Conservation (phyloP, 2,888 invertebrate species). For the Caenorhabditis macrosperma region DNA sequence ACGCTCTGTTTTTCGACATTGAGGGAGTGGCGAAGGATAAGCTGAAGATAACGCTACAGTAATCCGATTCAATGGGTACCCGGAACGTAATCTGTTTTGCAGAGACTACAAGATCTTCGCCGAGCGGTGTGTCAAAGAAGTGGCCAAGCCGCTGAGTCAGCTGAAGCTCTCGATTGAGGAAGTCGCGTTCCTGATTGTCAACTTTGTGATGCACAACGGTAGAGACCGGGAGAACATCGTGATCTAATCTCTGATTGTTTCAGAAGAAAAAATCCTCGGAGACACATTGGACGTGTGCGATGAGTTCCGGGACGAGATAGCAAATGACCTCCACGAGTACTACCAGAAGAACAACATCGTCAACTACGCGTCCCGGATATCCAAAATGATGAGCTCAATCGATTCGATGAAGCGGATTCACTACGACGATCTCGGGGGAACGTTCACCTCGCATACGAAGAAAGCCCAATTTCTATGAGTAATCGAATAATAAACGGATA, state of each 20-base stretch:
- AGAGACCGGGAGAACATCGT: background rate
- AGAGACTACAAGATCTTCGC: constrained; percentile 54
- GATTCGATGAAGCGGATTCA: constrained; percentile 39
- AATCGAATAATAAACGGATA: background rate
- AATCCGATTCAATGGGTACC: background rate
- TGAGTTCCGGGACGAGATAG: constrained; percentile 33
- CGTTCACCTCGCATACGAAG: constrained; percentile 6
- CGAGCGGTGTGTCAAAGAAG: constrained; percentile 44
- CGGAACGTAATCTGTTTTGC: background rate
- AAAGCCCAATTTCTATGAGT: too few relatives aligned
- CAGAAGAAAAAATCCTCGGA: constrained; percentile 46
- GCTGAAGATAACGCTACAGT: constrained; percentile 46
- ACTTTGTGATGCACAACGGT: constrained; percentile 52
- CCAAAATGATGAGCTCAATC: constrained; percentile 44
- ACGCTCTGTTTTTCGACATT: constrained; percentile 46
- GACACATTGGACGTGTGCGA: constrained; percentile 40
- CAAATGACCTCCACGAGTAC: constrained; percentile 43
- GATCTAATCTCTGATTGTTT: background rate
- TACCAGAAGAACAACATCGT: constrained; percentile 31
- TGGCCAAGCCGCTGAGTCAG: constrained; percentile 45
- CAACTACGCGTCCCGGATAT: constrained; percentile 44
- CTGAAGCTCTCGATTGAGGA: constrained; percentile 42
- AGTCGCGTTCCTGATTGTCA: constrained; percentile 40
- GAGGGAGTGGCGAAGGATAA: constrained; percentile 40
- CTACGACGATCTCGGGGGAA: constrained; percentile 45